phyloP scores from a whole-genome alignment of 2,797 vertebrate genomes.

The Micromesistius poutassou region DNA sequence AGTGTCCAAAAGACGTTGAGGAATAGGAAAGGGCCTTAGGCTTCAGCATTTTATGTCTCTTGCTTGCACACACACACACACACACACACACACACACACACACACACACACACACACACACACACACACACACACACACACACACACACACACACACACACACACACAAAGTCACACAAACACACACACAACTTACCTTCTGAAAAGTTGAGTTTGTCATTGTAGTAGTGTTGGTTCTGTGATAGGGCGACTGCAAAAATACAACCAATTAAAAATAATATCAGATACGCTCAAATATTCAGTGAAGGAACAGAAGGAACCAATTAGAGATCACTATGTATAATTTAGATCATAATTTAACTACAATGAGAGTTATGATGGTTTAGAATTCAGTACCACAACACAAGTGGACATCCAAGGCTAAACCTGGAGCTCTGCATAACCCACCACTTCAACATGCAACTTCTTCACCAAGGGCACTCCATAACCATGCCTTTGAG shows the following conservation, averaged over 20 bases:
- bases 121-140: constrained; percentile 31
- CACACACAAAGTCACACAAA: not conserved
- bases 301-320: not conserved
- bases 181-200: constrained; percentile 75
- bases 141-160: not conserved
- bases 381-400: constrained; percentile 38
- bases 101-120: not conserved
- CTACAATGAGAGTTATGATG: not conserved
- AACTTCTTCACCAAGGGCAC: constrained; percentile 55
- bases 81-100: constrained; percentile 31
- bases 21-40: not conserved
- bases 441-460: constrained; percentile 44
- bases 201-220: constrained; percentile 80
- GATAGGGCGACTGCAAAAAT: constrained; percentile 58
- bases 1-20: not conserved
- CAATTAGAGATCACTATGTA: not conserved
- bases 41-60: not conserved
- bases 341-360: constrained; percentile 1
- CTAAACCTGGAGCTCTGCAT: constrained; percentile 66
- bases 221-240: constrained; percentile 79
- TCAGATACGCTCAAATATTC: not conserved
- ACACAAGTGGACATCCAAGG: constrained; percentile 43
- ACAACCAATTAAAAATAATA: constrained; percentile 9
- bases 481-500: constrained; percentile 51
- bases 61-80: not conserved